Conservation (phyloP, 2,113 vertebrate genomes). For the Syngnathus typhle region DNA sequence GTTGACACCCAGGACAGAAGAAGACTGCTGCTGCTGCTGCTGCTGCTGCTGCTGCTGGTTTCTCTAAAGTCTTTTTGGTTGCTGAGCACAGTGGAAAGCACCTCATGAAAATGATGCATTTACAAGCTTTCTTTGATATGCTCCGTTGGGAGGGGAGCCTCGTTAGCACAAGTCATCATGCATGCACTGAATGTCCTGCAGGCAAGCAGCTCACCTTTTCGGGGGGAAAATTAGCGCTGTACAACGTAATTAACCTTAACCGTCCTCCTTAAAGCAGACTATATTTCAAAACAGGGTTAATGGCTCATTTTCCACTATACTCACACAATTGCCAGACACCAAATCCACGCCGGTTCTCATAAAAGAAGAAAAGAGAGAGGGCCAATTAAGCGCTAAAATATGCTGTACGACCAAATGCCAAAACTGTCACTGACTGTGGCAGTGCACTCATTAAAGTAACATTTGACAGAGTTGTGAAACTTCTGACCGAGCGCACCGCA, state of each 20-base stretch:
- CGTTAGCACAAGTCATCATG: conserved; percentile 25
- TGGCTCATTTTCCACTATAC: conserved; percentile 1
- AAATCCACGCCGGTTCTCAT: neutral
- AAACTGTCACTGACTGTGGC: neutral
- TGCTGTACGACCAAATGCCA: neutral
- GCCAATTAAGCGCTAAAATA: neutral
- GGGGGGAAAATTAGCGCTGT: conserved; percentile 4
- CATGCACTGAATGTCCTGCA: neutral
- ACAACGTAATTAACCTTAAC: conserved; percentile 10
- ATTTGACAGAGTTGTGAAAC: neutral
- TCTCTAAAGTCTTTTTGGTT: conserved; percentile 18
- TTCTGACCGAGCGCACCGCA: neutral
- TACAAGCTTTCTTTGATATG: conserved; percentile 36
- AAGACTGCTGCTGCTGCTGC: conserved; percentile 9
- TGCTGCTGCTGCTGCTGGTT: conserved; percentile 6
- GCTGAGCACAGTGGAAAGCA: conserved; percentile 44
- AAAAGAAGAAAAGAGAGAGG: no score
- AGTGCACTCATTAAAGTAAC: neutral
- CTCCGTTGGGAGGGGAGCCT: conserved; percentile 18
- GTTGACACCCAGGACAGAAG: conserved; percentile 28
- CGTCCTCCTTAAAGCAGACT: conserved; percentile 4
- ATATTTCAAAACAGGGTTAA: conserved; percentile 10
- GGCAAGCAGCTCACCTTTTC: conserved; percentile 12
- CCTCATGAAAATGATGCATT: conserved; percentile 42
- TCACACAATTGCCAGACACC: neutral